These are phyloP conservation scores for Chrysochloris asiatica DNA, from an alignment of 2,113 vertebrate species.

Conservation along the genomic window DNA sequence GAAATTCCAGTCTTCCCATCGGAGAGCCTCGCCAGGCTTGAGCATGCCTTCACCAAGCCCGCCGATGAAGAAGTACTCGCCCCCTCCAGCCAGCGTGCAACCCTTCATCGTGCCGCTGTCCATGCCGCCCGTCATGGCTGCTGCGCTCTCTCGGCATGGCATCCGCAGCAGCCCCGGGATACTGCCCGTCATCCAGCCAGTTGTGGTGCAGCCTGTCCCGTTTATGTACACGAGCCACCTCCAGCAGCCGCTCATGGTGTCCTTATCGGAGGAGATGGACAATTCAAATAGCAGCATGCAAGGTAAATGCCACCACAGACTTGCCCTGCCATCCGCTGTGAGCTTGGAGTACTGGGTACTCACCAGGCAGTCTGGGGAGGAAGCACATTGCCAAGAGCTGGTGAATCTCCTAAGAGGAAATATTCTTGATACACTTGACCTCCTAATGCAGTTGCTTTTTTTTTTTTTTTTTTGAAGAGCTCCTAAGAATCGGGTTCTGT, in stretches of 20 bases:
- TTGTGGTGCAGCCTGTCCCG: conserved; percentile 93
- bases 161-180: conserved; percentile 90
- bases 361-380: neutral
- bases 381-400: neutral
- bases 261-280: conserved; percentile 89
- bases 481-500: neutral
- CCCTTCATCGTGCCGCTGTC: conserved; percentile 85
- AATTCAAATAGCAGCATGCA: conserved; percentile 85
- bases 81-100: conserved; percentile 83
- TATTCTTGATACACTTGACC: neutral
- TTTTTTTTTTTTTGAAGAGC: neutral
- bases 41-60: conserved; percentile 86
- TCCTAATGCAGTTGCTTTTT: neutral
- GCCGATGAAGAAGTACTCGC: conserved; percentile 85
- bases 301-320: conserved; percentile 78
- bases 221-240: conserved; percentile 93
- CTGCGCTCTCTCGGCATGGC: conserved; percentile 85
- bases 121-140: conserved; percentile 89
- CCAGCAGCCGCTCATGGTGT: conserved; percentile 92
- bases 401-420: neutral
- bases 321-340: no score
- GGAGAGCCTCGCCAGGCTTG: conserved; percentile 85
- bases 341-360: no score
- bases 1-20: conserved; percentile 86
- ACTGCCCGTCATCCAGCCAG: conserved; percentile 91